Evolutionary conservation across 2,888 invertebrate species (phyloP).

Genomic region (Acrobasis repandana): DNA sequence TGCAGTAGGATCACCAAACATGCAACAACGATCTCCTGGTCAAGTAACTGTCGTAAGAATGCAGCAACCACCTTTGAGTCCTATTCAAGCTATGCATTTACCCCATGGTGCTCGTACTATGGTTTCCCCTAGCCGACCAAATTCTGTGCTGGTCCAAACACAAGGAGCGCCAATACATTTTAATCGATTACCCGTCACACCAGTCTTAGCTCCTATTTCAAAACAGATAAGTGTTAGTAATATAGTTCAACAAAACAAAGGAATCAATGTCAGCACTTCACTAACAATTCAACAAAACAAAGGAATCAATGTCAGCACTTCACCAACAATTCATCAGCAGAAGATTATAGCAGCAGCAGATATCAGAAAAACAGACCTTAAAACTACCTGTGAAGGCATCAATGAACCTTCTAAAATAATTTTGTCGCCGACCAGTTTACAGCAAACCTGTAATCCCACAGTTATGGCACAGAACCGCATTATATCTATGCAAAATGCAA

Average conservation of each 20-base stretch:
- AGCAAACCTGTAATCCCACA: conserved; percentile 63
- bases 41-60: conserved; percentile 79
- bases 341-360: conserved; percentile 58
- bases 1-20: conserved; percentile 65
- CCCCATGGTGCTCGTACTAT: conserved; percentile 66
- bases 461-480: conserved; percentile 75
- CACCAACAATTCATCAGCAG: conserved; percentile 53
- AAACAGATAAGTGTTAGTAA: conserved; percentile 81
- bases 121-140: conserved; percentile 73
- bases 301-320: conserved; percentile 47
- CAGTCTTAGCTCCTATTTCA: conserved; percentile 81
- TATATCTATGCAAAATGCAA: conserved; percentile 70
- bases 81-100: conserved; percentile 71
- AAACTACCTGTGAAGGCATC: conserved; percentile 48
- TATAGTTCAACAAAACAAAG: conserved; percentile 66
- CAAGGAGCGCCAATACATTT: conserved; percentile 73
- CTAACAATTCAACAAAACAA: conserved; percentile 63
- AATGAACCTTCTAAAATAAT: conserved; percentile 69
- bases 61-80: conserved; percentile 75
- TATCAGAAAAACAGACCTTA: conserved; percentile 56
- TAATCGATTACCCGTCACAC: conserved; percentile 82
- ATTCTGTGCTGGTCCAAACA: conserved; percentile 75
- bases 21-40: conserved; percentile 69
- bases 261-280: conserved; percentile 47
- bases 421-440: conserved; percentile 65